These are phyloP conservation scores for Anser brachyrhynchus DNA, from an alignment of 2,113 vertebrate species.

Conservation along the genomic window DNA sequence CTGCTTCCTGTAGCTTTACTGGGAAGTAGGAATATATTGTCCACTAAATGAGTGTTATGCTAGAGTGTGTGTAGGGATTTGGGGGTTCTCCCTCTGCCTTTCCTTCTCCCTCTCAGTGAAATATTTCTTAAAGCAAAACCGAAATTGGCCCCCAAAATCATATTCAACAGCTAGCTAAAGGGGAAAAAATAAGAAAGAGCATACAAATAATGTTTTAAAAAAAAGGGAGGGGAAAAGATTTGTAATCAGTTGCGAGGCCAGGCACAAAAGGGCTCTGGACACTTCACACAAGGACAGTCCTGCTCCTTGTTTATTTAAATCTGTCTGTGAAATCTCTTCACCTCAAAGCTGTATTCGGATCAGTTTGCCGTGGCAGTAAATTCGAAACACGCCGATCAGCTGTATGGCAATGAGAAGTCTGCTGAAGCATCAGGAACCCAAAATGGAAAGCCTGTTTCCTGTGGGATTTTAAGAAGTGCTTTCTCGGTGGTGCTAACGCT, in stretches of 20 bases:
- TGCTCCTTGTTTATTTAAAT: background rate
- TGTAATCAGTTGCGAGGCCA: background rate
- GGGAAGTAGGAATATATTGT: background rate
- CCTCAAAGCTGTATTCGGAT: background rate
- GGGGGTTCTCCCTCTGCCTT: background rate
- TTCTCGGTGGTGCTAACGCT: background rate
- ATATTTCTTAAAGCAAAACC: background rate
- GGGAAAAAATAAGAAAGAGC: background rate
- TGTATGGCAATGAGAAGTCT: background rate
- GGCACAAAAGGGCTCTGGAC: background rate
- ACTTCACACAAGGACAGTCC: background rate
- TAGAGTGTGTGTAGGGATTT: background rate
- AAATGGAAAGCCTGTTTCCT: background rate
- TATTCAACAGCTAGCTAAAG: background rate
- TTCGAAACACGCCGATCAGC: background rate
- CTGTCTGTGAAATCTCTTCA: background rate
- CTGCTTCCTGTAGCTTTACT: background rate
- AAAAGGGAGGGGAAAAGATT: background rate
- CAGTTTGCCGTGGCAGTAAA: background rate
- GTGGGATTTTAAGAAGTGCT: background rate
- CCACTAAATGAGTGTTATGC: fast-evolving
- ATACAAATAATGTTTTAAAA: background rate
- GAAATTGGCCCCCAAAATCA: background rate
- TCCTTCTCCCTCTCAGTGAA: background rate
- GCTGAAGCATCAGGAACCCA: background rate